Percentiles rank a stretch among this genome's conserved stretches.
Evolutionary conservation across 1,140 invertebrate species (phyloP).

Genomic region (Drosophila dunni): DNA sequence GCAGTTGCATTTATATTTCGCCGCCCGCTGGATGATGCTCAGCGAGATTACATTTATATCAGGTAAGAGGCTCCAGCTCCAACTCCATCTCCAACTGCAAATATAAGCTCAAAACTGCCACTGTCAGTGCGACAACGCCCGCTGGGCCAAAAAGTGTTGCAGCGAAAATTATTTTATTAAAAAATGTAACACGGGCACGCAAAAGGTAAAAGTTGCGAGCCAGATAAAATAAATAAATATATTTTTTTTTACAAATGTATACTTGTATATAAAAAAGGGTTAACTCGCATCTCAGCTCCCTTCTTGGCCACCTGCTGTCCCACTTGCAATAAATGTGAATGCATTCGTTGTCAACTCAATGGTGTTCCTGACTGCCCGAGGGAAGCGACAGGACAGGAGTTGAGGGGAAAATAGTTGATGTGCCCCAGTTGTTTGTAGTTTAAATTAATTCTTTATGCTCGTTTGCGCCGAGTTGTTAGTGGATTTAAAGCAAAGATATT

Average conservation of each 20-base stretch:
- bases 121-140: slow-evolving; percentile 14
- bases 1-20: slow-evolving; percentile 93
- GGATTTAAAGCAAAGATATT: neutral
- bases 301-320: slow-evolving; percentile 47
- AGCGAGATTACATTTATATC: slow-evolving; percentile 94
- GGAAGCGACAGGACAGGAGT: neutral
- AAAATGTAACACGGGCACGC: slow-evolving; percentile 54
- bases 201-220: slow-evolving; percentile 31
- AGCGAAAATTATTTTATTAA: slow-evolving; percentile 68
- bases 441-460: slow-evolving; percentile 55
- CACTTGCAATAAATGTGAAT: slow-evolving; percentile 48
- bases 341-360: slow-evolving; percentile 47
- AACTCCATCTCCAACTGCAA: neutral
- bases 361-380: neutral
- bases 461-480: slow-evolving; percentile 32
- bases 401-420: slow-evolving; percentile 14
- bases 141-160: slow-evolving; percentile 44
- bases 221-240: neutral
- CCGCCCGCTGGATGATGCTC: slow-evolving; percentile 93
- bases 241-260: neutral
- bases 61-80: slow-evolving; percentile 86
- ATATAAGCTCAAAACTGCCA: neutral
- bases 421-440: slow-evolving; percentile 47
- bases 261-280: slow-evolving; percentile 27
- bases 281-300: slow-evolving; percentile 38